These are phyloP conservation scores for Amblyraja radiata DNA, from an alignment of 2,797 vertebrate genomes.

Conservation along the genomic window DNA sequence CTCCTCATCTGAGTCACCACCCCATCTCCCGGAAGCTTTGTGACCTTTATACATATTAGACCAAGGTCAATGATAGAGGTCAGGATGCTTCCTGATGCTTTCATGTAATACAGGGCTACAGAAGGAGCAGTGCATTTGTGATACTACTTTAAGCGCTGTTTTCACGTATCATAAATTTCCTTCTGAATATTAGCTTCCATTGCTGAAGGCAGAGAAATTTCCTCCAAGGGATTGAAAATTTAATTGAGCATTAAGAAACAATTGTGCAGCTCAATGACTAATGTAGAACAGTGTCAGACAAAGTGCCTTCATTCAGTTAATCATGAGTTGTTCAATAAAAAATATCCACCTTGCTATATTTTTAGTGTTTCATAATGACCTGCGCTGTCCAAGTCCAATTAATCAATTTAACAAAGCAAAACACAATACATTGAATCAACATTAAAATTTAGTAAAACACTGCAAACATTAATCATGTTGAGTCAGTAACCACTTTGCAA, in stretches of 20 bases:
- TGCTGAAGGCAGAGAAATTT: background rate
- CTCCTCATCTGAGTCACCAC: no score
- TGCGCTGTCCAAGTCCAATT: background rate
- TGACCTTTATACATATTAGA: background rate
- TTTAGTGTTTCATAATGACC: background rate
- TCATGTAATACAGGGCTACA: background rate
- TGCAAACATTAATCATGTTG: background rate
- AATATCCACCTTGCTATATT: background rate
- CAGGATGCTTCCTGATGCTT: background rate
- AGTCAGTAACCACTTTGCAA: background rate
- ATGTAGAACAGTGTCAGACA: conserved; percentile 1
- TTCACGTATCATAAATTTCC: conserved; percentile 33
- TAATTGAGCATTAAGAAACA: conserved; percentile 34
- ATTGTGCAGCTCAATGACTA: background rate
- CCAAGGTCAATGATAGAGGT: background rate
- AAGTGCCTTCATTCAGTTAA: background rate
- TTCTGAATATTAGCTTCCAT: background rate
- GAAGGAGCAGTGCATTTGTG: background rate
- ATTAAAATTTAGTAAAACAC: conserved; percentile 5
- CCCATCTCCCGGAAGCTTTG: background rate
- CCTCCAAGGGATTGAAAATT: conserved; percentile 26
- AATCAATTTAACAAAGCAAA: background rate
- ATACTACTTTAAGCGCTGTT: background rate
- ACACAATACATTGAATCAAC: background rate
- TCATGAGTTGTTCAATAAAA: conserved; percentile 13